Percentiles rank a stretch among this genome's conserved stretches.
These are phyloP conservation scores for Cheilosia soror DNA, from an alignment of 2,888 invertebrate genomes.

Conservation along the genomic window DNA sequence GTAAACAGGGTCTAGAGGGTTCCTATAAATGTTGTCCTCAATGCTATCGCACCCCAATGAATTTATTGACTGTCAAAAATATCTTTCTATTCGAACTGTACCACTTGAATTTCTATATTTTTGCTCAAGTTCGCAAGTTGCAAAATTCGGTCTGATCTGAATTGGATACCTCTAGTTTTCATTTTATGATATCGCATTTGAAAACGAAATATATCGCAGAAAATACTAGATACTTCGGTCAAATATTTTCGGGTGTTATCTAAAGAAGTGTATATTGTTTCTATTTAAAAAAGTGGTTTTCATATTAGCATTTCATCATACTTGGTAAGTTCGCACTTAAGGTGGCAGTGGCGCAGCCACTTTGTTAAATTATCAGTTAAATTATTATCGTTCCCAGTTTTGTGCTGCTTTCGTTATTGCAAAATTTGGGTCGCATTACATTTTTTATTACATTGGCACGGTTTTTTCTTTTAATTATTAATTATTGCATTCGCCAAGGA, in stretches of 20 bases:
- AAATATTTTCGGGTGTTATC: not conserved
- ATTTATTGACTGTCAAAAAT: not conserved
- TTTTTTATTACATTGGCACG: slow-evolving; percentile 55
- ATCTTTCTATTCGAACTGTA: slow-evolving; percentile 14
- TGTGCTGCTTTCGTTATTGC: slow-evolving; percentile 44
- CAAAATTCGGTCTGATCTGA: slow-evolving; percentile 16
- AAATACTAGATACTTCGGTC: not conserved
- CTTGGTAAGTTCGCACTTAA: slow-evolving; percentile 20
- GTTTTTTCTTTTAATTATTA: slow-evolving; percentile 43
- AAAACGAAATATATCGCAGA: slow-evolving; percentile 22
- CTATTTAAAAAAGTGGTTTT: not conserved
- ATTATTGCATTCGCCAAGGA: slow-evolving; percentile 46
- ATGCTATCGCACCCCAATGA: not conserved
- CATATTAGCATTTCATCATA: slow-evolving; percentile 48
- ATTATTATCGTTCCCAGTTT: slow-evolving; percentile 35
- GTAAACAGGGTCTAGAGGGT: not conserved
- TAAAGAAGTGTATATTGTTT: not conserved
- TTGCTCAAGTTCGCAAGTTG: slow-evolving; percentile 21
- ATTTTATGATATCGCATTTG: slow-evolving; percentile 15
- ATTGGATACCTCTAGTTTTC: not conserved
- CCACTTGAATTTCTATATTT: slow-evolving; percentile 3
- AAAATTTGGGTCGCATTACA: slow-evolving; percentile 41
- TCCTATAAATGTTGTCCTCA: slow-evolving; percentile 14
- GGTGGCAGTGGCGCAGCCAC: slow-evolving; percentile 8
- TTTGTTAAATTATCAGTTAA: not conserved